Conservation (phyloP, 1,140 invertebrate genomes). For the Pararge aegeria region DNA sequence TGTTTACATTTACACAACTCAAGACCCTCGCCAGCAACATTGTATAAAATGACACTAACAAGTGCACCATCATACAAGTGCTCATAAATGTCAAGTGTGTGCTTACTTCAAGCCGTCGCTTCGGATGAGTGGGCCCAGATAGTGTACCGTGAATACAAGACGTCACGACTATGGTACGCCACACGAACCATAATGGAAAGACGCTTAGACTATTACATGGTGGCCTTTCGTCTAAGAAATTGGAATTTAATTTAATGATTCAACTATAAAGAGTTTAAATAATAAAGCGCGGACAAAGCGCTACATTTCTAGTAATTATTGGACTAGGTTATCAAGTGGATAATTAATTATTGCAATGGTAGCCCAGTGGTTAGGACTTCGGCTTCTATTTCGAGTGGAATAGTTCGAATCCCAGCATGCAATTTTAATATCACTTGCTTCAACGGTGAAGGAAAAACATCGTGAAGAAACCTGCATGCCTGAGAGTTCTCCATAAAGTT, state of each 20-base stretch:
- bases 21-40: constrained; percentile 4
- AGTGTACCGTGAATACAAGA: constrained; percentile 22
- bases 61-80: constrained; percentile 23
- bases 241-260: constrained; percentile 28
- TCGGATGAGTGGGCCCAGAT: constrained; percentile 29
- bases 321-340: no score
- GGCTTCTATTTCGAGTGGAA: no score
- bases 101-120: constrained; percentile 25
- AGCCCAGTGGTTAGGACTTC: no score
- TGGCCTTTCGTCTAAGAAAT: constrained; percentile 2
- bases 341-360: no score
- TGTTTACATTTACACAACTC: background rate
- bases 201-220: constrained; percentile 21
- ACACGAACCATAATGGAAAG: constrained; percentile 21
- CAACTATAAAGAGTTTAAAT: background rate
- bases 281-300: background rate
- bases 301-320: no score
- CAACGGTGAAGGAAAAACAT: no score
- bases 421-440: no score
- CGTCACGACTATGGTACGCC: constrained; percentile 23
- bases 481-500: no score
- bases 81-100: constrained; percentile 29
- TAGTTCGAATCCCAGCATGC: no score
- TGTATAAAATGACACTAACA: constrained; percentile 23
- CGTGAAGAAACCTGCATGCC: no score